Evolutionary conservation across 1,140 invertebrate genomes (phyloP).

Genomic region (Aporrectodea caliginosa): DNA sequence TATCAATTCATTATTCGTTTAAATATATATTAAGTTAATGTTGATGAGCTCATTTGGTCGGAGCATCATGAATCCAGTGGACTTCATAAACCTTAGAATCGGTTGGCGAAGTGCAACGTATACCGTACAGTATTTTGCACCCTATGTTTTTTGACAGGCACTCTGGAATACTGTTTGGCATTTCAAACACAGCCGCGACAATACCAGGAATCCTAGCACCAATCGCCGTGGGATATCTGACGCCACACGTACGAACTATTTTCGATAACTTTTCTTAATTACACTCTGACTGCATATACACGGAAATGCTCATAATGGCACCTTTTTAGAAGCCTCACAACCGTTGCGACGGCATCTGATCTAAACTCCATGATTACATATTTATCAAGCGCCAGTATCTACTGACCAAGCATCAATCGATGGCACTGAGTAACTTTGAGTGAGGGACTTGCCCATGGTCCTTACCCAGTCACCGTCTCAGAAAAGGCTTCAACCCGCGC

Average conservation of each 20-base stretch:
- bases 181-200: conserved; percentile 77
- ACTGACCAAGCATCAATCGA: background rate
- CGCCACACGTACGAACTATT: conserved; percentile 45
- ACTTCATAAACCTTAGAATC: too few species aligned
- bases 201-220: conserved; percentile 77
- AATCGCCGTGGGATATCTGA: conserved; percentile 69
- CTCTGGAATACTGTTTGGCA: conserved; percentile 73
- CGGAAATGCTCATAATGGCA: background rate
- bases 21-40: too few species aligned
- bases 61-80: too few species aligned
- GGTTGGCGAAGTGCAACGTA: too few species aligned
- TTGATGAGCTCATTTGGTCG: too few species aligned
- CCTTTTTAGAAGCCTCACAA: background rate
- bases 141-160: conserved; percentile 32
- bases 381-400: background rate
- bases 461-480: too few species aligned
- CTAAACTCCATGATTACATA: background rate
- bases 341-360: background rate
- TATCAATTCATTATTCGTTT: too few species aligned
- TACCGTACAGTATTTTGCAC: too few species aligned
- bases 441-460: background rate
- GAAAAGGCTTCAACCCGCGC: too few species aligned
- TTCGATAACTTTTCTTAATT: conserved; percentile 9
- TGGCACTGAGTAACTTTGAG: background rate
- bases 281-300: background rate